Conservation (phyloP, 2,888 invertebrate genomes). For the Limnephilus auricula region DNA sequence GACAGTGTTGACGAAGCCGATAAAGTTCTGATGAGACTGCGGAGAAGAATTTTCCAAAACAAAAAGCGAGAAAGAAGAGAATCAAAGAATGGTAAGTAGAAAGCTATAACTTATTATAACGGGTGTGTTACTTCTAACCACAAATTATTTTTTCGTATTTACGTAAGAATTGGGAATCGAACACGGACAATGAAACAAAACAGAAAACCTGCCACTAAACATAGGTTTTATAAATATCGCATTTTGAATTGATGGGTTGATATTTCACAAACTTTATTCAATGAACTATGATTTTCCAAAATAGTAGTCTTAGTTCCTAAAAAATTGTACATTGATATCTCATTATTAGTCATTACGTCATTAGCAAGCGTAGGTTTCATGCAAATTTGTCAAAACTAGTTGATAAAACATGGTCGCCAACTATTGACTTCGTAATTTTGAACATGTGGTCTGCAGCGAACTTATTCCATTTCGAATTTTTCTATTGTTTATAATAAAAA, state of each 20-base stretch:
- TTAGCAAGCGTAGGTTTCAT: background rate
- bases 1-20: conserved; percentile 78
- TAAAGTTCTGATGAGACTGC: conserved; percentile 75
- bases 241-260: background rate
- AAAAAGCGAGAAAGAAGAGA: conserved; percentile 74
- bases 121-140: background rate
- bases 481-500: no score
- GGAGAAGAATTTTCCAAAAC: conserved; percentile 76
- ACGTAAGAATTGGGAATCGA: background rate
- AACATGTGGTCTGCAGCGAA: background rate
- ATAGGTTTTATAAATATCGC: background rate
- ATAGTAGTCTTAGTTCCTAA: background rate
- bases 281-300: background rate
- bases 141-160: background rate
- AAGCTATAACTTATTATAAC: background rate
- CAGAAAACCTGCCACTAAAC: background rate
- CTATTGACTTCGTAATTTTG: background rate
- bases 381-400: background rate
- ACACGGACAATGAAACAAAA: background rate
- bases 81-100: conserved; percentile 49
- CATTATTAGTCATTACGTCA: no score
- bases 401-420: background rate
- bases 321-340: background rate
- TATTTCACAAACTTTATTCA: background rate
- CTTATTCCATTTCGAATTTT: background rate